Evolutionary conservation across 2,797 vertebrate genomes (phyloP).

Genomic region (Austrolebias charrua): DNA sequence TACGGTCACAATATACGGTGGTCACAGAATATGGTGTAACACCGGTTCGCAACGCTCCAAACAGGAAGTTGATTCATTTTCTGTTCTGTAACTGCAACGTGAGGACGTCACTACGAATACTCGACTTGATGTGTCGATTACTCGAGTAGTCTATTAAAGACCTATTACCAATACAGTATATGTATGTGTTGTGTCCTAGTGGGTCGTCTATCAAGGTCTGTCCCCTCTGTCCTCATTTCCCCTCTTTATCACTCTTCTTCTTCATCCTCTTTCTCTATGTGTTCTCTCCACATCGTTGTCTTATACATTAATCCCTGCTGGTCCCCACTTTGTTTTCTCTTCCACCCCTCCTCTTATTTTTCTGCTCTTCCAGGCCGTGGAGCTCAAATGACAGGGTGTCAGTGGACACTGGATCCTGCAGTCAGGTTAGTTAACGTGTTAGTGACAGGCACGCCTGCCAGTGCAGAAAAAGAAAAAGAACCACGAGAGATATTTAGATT

Average conservation of each 20-base stretch:
- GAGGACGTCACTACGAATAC: too few relatives aligned
- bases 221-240: conserved; percentile 37
- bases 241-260: conserved; percentile 31
- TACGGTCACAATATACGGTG: too few relatives aligned
- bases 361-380: conserved; percentile 32
- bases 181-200: conserved; percentile 9
- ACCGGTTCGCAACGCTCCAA: too few relatives aligned
- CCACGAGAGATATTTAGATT: conserved; percentile 30
- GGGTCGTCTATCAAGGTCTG: conserved; percentile 42
- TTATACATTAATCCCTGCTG: conserved; percentile 42
- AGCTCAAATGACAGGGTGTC: conserved; percentile 63
- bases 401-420: conserved; percentile 50
- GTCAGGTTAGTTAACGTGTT: conserved; percentile 64
- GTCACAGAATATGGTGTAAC: too few relatives aligned
- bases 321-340: conserved; percentile 11
- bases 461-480: conserved; percentile 16
- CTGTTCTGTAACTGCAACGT: too few relatives aligned
- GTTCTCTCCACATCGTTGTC: conserved; percentile 26
- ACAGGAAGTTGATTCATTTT: too few relatives aligned
- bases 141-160: too few relatives aligned
- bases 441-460: conserved; percentile 67
- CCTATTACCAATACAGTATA: too few relatives aligned
- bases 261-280: neutral
- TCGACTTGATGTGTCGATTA: too few relatives aligned
- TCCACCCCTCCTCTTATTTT: conserved; percentile 19